These are phyloP conservation scores for Bothrops alternatus DNA, from an alignment of 2,797 vertebrate species.

Conservation along the genomic window DNA sequence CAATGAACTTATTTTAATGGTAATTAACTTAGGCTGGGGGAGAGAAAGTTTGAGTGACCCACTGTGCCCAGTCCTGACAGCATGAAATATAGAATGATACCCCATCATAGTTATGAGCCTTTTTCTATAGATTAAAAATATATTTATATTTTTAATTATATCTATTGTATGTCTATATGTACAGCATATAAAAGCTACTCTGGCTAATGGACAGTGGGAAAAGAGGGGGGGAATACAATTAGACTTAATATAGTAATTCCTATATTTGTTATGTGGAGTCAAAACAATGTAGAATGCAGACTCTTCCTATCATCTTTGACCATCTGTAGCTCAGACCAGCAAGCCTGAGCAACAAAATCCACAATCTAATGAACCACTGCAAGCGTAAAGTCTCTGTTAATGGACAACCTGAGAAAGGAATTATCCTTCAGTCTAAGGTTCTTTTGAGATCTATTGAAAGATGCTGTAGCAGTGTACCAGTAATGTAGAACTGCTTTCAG, in stretches of 20 bases:
- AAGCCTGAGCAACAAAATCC: neutral
- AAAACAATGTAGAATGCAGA: neutral
- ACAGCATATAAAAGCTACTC: neutral
- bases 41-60: conserved; percentile 26
- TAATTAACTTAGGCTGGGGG: conserved; percentile 38
- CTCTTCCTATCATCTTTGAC: neutral
- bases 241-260: neutral
- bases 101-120: neutral
- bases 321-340: neutral
- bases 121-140: neutral
- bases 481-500: neutral
- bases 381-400: accelerated
- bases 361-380: neutral
- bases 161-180: neutral
- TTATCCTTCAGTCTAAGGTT: neutral
- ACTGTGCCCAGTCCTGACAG: conserved; percentile 22
- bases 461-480: neutral
- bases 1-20: conserved; percentile 46
- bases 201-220: neutral
- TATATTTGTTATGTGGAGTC: neutral
- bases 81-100: conserved; percentile 15
- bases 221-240: neutral
- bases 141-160: neutral
- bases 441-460: neutral
- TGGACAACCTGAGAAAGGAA: neutral